phyloP scores from a whole-genome alignment of 1,140 invertebrate genomes.

The Drosophila persimilis region DNA sequence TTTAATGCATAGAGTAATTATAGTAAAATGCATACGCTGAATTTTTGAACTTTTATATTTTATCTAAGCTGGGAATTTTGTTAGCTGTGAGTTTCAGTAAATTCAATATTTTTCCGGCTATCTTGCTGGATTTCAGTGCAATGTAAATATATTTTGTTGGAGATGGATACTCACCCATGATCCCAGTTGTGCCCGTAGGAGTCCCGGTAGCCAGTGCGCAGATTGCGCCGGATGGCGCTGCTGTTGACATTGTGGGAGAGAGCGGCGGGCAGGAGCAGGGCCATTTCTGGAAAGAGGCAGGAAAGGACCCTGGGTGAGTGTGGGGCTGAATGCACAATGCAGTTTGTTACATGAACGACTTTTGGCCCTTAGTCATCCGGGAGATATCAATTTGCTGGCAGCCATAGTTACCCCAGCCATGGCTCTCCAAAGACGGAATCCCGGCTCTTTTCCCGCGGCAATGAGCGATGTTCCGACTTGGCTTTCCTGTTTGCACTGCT shows the following conservation, averaged over 20 bases:
- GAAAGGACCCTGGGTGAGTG: background rate
- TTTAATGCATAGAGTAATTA: no score
- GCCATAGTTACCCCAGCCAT: no score
- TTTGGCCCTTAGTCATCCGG: background rate
- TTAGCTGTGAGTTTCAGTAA: no score
- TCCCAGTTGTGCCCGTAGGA: conserved; percentile 89
- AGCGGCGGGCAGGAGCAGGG: conserved; percentile 90
- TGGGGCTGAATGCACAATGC: background rate
- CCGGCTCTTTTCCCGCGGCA: background rate
- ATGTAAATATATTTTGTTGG: no score
- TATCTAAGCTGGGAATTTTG: no score
- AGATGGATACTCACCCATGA: conserved; percentile 88
- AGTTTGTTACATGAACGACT: background rate
- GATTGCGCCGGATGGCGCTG: conserved; percentile 89
- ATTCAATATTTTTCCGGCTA: no score
- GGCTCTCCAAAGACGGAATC: no score
- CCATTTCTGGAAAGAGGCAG: conserved; percentile 88
- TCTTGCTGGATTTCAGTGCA: no score
- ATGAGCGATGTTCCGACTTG: conserved; percentile 33
- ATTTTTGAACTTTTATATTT: no score
- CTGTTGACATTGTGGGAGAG: conserved; percentile 88
- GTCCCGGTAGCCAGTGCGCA: conserved; percentile 89
- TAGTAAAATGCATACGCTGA: no score
- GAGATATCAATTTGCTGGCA: conserved; percentile 15
- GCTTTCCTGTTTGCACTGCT: conserved; percentile 51